Evolutionary conservation across 2,797 vertebrate species (phyloP), one percentile per base, ranked within the genome.

Genomic region (Myotis myotis): DNA sequence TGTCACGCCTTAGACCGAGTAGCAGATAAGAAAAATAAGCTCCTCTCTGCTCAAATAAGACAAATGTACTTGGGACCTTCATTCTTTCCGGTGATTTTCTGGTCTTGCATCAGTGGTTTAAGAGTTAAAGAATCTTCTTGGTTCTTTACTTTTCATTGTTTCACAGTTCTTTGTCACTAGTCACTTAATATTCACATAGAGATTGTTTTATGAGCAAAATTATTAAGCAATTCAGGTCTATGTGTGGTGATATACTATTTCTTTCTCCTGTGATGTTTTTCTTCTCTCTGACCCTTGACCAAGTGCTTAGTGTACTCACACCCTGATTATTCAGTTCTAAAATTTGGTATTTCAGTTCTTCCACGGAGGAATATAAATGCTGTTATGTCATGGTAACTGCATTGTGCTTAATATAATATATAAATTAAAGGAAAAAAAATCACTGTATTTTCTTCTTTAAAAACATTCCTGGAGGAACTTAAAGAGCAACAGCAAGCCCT

Each of bases 31-130:
- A 68, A 82, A 89, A 94, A 41, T 11, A 75, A 87, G 33, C n/a
- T 57, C n/a, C 33, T 57, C 33, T 93, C 33, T 91, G 51, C 62
- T 28, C 68, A 72, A 60, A 80, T 68, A 66, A 82, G 74, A 72
- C 41, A 76, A 25, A 83, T 36, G 33, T 76, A 36, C 64, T 81
- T 60, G 62, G 76, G 28, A 62, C 16, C 80, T 47, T 55, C 71
- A 62, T 17, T 72, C n/a, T 91, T 86, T 89, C 53, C 10, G 81
- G 28, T 71, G 53, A 64, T 75, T 96, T 71, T 89, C 74, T 82
- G 74, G 33, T 86, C 51, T 81, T 88, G 64, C 16, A 20, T 57
- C 49, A 64, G 62, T 89, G 47, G 36, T n/a, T 89, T 60, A 87
- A 41, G 51, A 72, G 8, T 36, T 76, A 64, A 87, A 60, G 33